These are phyloP conservation scores for Cephus runcator DNA, from an alignment of 2,888 invertebrate genomes.

Conservation along the genomic window DNA sequence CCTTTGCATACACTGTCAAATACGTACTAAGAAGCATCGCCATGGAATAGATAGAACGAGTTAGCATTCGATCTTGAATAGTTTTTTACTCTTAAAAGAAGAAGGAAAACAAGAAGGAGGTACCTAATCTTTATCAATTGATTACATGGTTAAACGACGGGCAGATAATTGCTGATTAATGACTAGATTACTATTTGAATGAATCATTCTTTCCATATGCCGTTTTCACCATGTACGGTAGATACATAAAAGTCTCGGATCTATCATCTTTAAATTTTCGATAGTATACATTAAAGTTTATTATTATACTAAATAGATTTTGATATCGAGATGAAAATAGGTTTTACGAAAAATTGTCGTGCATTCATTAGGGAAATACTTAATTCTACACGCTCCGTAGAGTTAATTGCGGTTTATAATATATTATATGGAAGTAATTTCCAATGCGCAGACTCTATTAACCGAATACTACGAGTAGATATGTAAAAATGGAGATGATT, in stretches of 20 bases:
- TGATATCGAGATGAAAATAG: slow-evolving; percentile 28
- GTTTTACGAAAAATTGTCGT: background rate
- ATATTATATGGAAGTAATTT: background rate
- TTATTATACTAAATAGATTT: slow-evolving; percentile 32
- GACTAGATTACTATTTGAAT: background rate
- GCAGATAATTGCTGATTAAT: background rate
- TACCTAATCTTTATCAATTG: background rate
- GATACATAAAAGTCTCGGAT: background rate
- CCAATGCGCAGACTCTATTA: background rate
- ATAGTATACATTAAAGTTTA: slow-evolving; percentile 18
- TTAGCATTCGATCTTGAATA: background rate
- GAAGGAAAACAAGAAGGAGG: slow-evolving; percentile 2
- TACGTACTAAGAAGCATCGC: slow-evolving; percentile 86
- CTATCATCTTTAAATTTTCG: slow-evolving; percentile 14
- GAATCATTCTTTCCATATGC: background rate
- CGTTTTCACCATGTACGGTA: background rate
- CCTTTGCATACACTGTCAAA: slow-evolving; percentile 93
- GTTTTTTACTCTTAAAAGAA: slow-evolving; percentile 13
- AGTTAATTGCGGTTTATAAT: background rate
- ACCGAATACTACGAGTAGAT: background rate
- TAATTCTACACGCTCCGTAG: background rate
- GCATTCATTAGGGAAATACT: background rate
- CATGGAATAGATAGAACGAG: slow-evolving; percentile 65
- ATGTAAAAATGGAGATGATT: background rate
- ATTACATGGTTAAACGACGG: slow-evolving; percentile 16